Conservation (phyloP, 2,888 invertebrate genomes). For the Podotricha telesiphe region DNA sequence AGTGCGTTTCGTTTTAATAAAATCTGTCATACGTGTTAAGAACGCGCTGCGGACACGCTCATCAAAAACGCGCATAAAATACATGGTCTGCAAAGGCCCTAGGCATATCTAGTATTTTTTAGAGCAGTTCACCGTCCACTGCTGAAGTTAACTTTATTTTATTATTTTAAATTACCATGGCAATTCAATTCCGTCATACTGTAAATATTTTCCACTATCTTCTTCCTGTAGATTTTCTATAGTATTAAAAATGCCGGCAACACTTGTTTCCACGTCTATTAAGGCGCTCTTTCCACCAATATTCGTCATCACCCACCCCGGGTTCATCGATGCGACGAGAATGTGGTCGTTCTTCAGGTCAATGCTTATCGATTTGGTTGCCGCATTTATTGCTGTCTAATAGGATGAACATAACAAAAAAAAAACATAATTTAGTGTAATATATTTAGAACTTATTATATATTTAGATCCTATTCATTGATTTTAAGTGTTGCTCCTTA, state of each 20-base stretch:
- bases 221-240: slow-evolving; percentile 84
- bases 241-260: slow-evolving; percentile 86
- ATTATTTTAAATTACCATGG: slow-evolving; percentile 87
- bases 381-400: slow-evolving; percentile 93
- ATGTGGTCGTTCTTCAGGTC: slow-evolving; percentile 90
- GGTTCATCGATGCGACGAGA: slow-evolving; percentile 90
- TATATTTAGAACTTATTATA: no score
- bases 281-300: slow-evolving; percentile 94
- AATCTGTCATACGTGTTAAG: no score
- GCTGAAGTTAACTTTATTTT: no score
- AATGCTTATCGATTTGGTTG: slow-evolving; percentile 91
- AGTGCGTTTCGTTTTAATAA: no score
- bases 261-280: slow-evolving; percentile 87
- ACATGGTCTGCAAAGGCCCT: no score
- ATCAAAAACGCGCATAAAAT: no score
- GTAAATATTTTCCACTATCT: slow-evolving; percentile 90
- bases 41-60: no score
- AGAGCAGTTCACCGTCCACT: no score
- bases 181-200: slow-evolving; percentile 89
- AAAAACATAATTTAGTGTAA: no score
- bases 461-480: no score
- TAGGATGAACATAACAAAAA: slow-evolving; percentile 59
- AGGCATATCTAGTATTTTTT: no score
- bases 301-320: slow-evolving; percentile 96
- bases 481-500: no score